phyloP scores from a whole-genome alignment of 2,888 invertebrate species.

The Tridacna gigas region DNA sequence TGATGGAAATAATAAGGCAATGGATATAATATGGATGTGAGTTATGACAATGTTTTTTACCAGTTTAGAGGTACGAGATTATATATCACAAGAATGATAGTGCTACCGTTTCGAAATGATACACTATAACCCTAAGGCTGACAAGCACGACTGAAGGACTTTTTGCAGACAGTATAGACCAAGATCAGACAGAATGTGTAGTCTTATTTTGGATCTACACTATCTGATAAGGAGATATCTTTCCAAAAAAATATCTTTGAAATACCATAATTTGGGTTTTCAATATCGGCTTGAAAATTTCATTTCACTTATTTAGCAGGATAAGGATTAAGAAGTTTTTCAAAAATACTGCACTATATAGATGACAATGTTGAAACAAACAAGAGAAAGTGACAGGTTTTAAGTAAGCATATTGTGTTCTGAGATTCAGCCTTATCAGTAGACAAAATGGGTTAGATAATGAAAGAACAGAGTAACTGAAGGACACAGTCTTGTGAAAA shows the following conservation, averaged over 20 bases:
- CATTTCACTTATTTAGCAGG: no score
- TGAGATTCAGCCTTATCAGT: neutral
- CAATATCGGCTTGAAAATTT: no score
- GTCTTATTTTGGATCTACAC: no score
- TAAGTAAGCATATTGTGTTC: neutral
- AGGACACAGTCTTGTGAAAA: neutral
- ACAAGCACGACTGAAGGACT: no score
- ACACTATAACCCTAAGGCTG: no score
- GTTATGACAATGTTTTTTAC: neutral
- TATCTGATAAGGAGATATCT: no score
- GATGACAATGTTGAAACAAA: conserved; percentile 15
- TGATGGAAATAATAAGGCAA: neutral
- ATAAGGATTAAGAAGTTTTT: neutral
- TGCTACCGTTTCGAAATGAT: neutral
- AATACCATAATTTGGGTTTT: no score
- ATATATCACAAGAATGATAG: neutral
- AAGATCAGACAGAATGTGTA: no score
- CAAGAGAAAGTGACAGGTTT: neutral
- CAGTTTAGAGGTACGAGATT: no score
- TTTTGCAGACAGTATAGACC: no score
- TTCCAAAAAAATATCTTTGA: no score
- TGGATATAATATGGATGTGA: neutral
- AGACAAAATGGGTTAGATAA: neutral
- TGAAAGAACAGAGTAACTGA: neutral
- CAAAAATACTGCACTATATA: neutral